Base-by-base conservation (phyloP, 2,797 vertebrate species). In the Antrozous pallidus region DNA sequence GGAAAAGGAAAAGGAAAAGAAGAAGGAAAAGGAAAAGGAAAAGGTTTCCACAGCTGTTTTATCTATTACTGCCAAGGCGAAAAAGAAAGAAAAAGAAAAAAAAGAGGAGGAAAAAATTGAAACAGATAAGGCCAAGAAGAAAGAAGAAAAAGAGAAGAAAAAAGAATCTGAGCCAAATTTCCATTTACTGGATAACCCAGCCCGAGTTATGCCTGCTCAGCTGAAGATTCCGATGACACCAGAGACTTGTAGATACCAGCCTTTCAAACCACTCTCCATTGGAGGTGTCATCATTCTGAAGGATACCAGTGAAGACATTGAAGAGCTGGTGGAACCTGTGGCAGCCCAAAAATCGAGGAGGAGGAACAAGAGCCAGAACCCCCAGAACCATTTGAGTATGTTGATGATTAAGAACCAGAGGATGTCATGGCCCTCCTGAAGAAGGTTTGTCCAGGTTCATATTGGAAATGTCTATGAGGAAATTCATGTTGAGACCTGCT, bases 41-140 rank as follows among this genome's bases (percentile, higher is more conserved):
- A n/a, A n/a, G 99, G 99, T 99, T 97, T 99, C 99, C 93, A 99
- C 99, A 2, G 99, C 99, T 70, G 99, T 99, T 97, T 98, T 99
- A 93, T 99, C 99, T 97, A 99, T 99, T 98, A 99, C 99, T 58
- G 99, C 99, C 97, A 99, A 99, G 98, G 99, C 99, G 96, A 99
- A 99, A 98, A 99, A 99, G 98, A 99, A 99, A 97, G 99, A 99
- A 97, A 99, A 99, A 97, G 99, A 99, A 88, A 98, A 98, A 93
- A 97, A 98, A 33, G 99, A 99, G 97, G 99, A 99, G 88, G 99
- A 99, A 81, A 99, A 99, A 89, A 99, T 99, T 73, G n/a, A 28
- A 75, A 82, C 6, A 81, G 98, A 99, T 95, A 98, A 99, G 74
- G 97, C 97, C 80, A 98, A 99, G 77, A 99, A 99, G 71, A 98